Evolutionary conservation across 2,888 invertebrate species (phyloP).

Genomic region (Digitonthophagus gazella): DNA sequence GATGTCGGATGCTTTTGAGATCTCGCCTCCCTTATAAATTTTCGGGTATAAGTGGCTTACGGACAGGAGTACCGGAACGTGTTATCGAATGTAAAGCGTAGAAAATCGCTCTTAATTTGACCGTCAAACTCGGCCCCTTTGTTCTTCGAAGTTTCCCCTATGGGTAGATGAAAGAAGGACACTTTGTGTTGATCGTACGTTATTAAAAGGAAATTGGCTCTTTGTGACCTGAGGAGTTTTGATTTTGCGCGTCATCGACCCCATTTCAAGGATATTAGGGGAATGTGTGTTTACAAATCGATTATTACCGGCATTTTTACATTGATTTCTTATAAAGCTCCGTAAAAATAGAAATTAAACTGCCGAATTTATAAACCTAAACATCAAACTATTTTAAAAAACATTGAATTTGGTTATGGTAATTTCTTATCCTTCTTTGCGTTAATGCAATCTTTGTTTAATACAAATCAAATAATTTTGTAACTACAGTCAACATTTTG

Average conservation of each 20-base stretch:
- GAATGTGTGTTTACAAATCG: background rate
- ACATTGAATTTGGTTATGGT: too few relatives aligned
- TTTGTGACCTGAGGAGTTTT: background rate
- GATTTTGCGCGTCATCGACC: background rate
- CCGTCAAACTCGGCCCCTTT: background rate
- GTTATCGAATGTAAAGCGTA: background rate
- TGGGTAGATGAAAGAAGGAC: background rate
- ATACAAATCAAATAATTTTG: too few relatives aligned
- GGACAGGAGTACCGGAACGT: background rate
- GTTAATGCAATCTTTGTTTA: too few relatives aligned
- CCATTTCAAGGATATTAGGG: background rate
- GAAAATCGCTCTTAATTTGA: background rate
- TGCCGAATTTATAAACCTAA: background rate
- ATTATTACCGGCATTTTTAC: background rate
- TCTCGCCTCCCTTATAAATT: background rate
- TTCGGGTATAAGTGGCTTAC: background rate
- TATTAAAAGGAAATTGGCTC: background rate
- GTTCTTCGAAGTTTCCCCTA: background rate
- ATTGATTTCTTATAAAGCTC: background rate
- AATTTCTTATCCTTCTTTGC: too few relatives aligned
- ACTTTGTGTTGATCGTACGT: background rate
- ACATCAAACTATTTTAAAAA: background rate
- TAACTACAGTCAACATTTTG: too few relatives aligned
- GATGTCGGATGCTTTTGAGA: background rate
- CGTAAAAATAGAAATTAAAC: background rate